These are phyloP conservation scores for Altica lythri DNA, from an alignment of 2,888 invertebrate genomes.

Conservation along the genomic window DNA sequence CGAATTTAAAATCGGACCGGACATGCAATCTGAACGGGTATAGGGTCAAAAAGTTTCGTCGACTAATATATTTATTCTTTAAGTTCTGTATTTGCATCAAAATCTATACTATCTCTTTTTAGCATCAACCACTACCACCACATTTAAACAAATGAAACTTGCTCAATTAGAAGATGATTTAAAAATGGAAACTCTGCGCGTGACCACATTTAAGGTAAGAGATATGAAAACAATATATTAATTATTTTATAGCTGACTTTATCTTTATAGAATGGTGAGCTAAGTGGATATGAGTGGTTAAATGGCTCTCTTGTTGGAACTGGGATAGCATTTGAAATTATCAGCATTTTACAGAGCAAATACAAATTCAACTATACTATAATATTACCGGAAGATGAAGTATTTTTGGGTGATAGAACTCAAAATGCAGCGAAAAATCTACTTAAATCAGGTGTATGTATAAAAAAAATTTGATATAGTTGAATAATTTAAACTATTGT, in stretches of 20 bases:
- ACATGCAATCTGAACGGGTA: neutral
- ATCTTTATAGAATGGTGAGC: constrained; percentile 64
- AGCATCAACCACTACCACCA: neutral
- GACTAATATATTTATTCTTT: neutral
- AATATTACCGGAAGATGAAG: constrained; percentile 65
- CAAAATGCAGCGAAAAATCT: constrained; percentile 68
- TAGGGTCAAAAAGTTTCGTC: neutral
- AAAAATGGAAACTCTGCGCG: constrained; percentile 34
- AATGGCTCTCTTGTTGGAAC: constrained; percentile 65
- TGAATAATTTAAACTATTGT: neutral
- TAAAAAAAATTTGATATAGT: too few relatives aligned
- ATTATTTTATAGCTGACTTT: neutral
- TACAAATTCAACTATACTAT: constrained; percentile 78
- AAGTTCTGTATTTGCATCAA: neutral
- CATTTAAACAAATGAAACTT: constrained; percentile 5
- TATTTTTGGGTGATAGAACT: constrained; percentile 61
- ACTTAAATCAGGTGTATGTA: constrained; percentile 54
- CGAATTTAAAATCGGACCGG: too few relatives aligned
- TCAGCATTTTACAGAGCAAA: constrained; percentile 69
- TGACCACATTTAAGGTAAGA: constrained; percentile 40
- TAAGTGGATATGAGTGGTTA: constrained; percentile 61
- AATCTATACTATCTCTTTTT: neutral
- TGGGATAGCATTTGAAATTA: constrained; percentile 75
- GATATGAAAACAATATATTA: neutral
- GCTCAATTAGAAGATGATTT: constrained; percentile 31